Evolutionary conservation across 2,113 vertebrate genomes (phyloP).

Genomic region (Spilogale gracilis): DNA sequence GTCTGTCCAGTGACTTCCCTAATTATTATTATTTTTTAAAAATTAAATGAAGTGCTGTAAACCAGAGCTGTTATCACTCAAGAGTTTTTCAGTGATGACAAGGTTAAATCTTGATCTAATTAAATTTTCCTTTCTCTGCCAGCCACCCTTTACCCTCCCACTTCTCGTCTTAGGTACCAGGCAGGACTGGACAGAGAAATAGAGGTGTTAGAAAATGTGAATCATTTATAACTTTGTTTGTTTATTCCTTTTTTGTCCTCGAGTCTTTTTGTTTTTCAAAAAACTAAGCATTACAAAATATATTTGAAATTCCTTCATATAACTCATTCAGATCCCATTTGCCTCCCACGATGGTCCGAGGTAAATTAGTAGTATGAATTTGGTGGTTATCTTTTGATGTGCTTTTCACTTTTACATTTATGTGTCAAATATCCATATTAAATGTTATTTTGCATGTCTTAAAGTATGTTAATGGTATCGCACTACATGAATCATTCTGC

Average conservation of each 20-base stretch:
- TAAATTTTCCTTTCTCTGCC: not conserved
- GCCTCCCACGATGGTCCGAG: not conserved
- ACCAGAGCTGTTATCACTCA: not conserved
- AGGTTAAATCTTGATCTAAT: not conserved
- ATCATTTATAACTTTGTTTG: not conserved
- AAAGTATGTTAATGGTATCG: not conserved
- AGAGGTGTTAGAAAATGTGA: not conserved
- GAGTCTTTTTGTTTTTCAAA: not conserved
- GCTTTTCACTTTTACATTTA: not conserved
- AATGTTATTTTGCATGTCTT: not conserved
- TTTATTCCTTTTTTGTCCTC: not conserved
- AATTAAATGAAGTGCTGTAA: conserved; percentile 7
- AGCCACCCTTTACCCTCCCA: not conserved
- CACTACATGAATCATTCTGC: not conserved
- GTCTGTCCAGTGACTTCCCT: not conserved
- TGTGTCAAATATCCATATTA: not conserved
- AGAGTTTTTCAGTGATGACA: not conserved
- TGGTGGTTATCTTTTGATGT: not conserved
- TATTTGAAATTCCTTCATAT: not conserved
- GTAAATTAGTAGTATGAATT: not conserved
- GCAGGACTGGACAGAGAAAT: not conserved
- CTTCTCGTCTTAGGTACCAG: not conserved
- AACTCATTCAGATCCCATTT: not conserved
- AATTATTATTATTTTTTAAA: not conserved
- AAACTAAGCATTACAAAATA: not conserved